Base-by-base conservation (phyloP, 2,797 vertebrate genomes). In the Galago senegalensis region DNA sequence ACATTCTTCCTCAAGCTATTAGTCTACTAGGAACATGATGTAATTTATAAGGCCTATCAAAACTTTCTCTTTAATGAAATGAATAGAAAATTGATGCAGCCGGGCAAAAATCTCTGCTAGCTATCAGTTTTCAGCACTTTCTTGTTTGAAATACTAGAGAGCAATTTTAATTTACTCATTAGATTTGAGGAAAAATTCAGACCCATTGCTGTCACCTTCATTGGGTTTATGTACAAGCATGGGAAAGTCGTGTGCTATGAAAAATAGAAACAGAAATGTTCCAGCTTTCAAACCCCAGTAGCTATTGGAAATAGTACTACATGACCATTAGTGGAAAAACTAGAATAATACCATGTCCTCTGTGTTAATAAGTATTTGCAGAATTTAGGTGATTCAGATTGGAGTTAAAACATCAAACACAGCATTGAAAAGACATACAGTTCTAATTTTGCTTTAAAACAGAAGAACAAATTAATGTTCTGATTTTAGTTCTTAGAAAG, bases 31-130 rank as follows among this genome's bases (percentile, higher is more conserved):
- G 65, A 97, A 96, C 85, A 97, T 84, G 82, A 53, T 97, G 85
- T 95, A 98, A 98, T 98, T 98, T 98, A 97, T 97, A 98, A 98
- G 92, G 91, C 97, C 95, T 96, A 98, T 95, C 91, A 98, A 98
- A 98, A 98, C 96, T 92, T 97, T 93, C 93, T 82, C 82, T 95
- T 97, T 98, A 98, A 98, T 98, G 96, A 98, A 98, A 98, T 97
- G 97, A 98, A 98, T 97, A 98, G 97, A 90, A 98, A 98, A 98
- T 98, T 98, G 98, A 98, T 94, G 96, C 96, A 98, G 97, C 96
- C 96, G 97, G 97, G 93, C 92, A 98, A 97, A 98, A 98, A 97
- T 95, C 95, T 96, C 81, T 97, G 97, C 97, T 95, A 97, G 93
- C 95, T 98, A 98, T 98, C 73, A 97, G 81, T 97, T 97, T 98